Conservation (phyloP, 2,797 vertebrate species). For the Dendrocincla fuliginosa region DNA sequence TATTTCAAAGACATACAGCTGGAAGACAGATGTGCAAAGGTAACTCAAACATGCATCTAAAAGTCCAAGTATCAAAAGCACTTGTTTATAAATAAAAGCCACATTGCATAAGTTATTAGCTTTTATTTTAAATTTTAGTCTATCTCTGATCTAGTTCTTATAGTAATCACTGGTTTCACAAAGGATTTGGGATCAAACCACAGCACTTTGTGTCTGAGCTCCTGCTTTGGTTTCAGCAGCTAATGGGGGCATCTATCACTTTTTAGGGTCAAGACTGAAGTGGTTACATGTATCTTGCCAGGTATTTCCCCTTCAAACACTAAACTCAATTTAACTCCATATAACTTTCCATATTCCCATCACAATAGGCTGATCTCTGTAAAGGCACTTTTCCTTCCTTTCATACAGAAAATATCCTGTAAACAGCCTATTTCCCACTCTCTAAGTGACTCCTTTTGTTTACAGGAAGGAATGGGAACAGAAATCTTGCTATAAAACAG, state of each 20-base stretch:
- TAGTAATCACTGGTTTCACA: neutral
- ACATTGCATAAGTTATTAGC: neutral
- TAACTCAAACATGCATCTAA: neutral
- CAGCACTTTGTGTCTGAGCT: neutral
- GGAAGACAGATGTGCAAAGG: neutral
- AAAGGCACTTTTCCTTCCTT: constrained; percentile 82
- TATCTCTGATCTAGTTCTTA: neutral
- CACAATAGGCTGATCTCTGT: constrained; percentile 56
- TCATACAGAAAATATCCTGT: constrained; percentile 75
- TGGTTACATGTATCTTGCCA: neutral
- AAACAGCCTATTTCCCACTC: constrained; percentile 65
- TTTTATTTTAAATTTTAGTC: neutral
- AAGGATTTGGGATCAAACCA: neutral
- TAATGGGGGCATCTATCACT: neutral
- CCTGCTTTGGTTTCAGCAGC: neutral
- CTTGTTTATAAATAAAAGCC: neutral
- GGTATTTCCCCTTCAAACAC: neutral
- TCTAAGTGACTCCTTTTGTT: constrained; percentile 60
- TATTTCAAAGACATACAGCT: neutral
- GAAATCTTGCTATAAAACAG: constrained; percentile 37
- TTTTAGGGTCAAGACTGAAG: neutral
- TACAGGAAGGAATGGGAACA: constrained; percentile 72
- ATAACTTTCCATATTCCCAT: constrained; percentile 16
- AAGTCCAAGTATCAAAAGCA: neutral
- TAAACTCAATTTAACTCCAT: neutral